Evolutionary conservation across 2,113 vertebrate species (phyloP).

Genomic region (Brienomyrus longianalis): DNA sequence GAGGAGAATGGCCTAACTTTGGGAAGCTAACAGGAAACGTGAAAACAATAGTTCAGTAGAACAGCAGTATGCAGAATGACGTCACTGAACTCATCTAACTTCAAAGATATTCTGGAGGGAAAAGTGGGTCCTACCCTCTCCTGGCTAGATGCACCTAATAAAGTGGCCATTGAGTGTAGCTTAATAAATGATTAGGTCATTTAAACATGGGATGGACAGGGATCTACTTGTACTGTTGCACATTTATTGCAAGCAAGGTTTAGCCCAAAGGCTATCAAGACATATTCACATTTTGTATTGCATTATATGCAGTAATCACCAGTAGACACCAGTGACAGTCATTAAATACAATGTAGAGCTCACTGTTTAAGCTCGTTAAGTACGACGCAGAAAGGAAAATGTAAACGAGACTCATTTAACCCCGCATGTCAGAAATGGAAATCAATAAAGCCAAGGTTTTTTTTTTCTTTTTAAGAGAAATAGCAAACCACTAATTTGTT

Average conservation of each 20-base stretch:
- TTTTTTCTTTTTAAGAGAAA: background rate
- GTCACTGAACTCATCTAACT: background rate
- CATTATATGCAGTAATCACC: background rate
- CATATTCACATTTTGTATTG: background rate
- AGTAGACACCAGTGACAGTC: background rate
- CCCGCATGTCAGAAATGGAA: background rate
- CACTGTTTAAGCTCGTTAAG: background rate
- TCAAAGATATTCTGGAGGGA: background rate
- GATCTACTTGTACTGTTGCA: background rate
- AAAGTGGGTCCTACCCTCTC: background rate
- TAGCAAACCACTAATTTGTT: background rate
- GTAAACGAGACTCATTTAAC: background rate
- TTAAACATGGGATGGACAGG: constrained; percentile 16
- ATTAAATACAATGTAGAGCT: background rate
- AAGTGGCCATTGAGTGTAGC: background rate
- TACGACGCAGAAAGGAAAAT: background rate
- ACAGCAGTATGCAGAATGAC: background rate
- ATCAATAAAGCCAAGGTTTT: background rate
- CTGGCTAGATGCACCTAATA: background rate
- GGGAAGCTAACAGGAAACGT: background rate
- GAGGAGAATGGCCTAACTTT: background rate
- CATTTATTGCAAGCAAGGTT: background rate
- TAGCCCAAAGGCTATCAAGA: background rate
- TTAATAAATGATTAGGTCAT: constrained; percentile 24
- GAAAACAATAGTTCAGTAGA: background rate